Conservation (phyloP, 2,113 vertebrate genomes). For the Cyprichromis sp. region DNA sequence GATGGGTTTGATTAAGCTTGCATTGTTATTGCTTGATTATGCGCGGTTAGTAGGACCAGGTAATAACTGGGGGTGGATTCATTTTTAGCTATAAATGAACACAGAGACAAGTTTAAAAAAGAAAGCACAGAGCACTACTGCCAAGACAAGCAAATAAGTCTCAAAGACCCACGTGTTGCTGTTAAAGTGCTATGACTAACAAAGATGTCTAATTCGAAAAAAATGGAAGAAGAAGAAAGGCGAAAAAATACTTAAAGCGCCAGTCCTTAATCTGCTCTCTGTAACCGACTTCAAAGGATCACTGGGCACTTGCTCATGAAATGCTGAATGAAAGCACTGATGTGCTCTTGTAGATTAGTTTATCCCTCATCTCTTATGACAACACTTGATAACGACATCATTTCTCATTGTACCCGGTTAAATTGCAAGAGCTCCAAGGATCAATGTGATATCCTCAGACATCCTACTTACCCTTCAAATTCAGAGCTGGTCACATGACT, state of each 20-base stretch:
- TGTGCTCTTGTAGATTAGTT: neutral
- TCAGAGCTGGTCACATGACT: neutral
- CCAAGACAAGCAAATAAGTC: neutral
- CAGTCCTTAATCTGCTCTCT: neutral
- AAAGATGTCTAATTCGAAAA: neutral
- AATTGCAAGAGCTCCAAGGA: neutral
- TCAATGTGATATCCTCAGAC: neutral
- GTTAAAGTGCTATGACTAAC: neutral
- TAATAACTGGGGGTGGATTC: neutral
- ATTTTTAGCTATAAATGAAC: neutral
- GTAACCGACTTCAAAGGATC: neutral
- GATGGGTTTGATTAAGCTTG: conserved; percentile 1
- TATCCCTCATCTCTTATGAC: neutral
- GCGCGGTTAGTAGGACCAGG: neutral
- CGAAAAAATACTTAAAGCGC: neutral
- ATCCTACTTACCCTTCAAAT: neutral
- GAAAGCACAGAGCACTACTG: neutral
- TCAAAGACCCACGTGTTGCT: neutral
- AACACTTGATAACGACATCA: neutral
- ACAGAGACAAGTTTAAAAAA: neutral
- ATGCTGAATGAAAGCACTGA: neutral
- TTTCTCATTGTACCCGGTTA: neutral
- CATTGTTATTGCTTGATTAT: conserved; percentile 26
- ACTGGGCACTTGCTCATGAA: neutral
- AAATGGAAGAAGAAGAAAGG: neutral